phyloP scores from a whole-genome alignment of 1,140 invertebrate species.

The Penaeus chinensis region DNA sequence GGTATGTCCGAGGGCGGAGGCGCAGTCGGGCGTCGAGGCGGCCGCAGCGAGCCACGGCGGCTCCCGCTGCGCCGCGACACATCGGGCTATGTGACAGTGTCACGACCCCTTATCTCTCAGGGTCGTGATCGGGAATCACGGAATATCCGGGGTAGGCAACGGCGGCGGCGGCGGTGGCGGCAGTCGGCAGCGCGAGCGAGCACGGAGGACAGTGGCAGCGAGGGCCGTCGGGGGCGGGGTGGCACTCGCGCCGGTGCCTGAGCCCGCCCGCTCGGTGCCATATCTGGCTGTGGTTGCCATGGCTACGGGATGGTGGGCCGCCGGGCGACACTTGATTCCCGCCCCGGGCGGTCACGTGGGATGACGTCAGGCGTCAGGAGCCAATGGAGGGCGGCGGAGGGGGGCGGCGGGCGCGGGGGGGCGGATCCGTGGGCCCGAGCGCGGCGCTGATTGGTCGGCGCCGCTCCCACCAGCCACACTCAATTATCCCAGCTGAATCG shows the following conservation, averaged over 20 bases:
- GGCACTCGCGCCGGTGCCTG: conserved; percentile 37
- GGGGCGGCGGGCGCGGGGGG: conserved; percentile 38
- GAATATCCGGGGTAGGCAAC: not conserved
- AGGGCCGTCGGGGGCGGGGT: conserved; percentile 48
- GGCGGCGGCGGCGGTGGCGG: not conserved
- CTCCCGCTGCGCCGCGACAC: no score
- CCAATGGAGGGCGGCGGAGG: conserved; percentile 51
- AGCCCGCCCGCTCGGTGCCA: conserved; percentile 46
- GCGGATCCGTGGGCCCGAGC: conserved; percentile 24
- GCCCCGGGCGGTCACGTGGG: conserved; percentile 59
- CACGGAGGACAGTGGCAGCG: conserved; percentile 13
- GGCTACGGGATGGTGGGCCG: conserved; percentile 52
- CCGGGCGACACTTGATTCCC: conserved; percentile 53
- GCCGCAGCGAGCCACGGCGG: no score
- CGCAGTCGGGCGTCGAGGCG: no score
- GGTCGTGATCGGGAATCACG: no score
- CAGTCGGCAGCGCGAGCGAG: conserved; percentile 11
- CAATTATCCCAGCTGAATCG: conserved; percentile 58
- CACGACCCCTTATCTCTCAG: no score
- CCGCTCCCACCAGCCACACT: conserved; percentile 49
- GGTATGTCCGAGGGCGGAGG: no score
- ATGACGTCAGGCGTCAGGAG: conserved; percentile 58
- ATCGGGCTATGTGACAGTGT: no score
- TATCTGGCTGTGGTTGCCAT: conserved; percentile 55
- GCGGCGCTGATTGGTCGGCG: conserved; percentile 46